Evolutionary conservation across 92 coral and sea anemone species (phyloP), one percentile per base, ranked within the genome.

Genomic region (Palythoa heliodiscus): DNA sequence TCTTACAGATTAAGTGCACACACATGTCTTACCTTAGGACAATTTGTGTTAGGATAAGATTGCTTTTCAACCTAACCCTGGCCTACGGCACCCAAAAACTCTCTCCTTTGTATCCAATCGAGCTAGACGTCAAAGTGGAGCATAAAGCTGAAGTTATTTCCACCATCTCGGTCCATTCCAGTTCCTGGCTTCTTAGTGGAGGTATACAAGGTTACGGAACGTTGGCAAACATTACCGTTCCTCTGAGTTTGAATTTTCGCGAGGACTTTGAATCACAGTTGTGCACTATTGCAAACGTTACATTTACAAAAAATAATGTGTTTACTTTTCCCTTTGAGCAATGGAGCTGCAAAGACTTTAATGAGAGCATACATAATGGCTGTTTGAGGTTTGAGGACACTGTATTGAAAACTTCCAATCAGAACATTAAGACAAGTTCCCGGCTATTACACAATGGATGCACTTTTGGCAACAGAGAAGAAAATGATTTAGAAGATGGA

Each of bases 351-450:
- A 63, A 52, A 25, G 53, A 80, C 22, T 50, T 48, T 16, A 11
- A 54, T 24, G 43, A 24, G 75, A 80, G 52, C 39, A 10, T 67
- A 20, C 13, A 48, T 15, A 17, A 48, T 14, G 60, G 58, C 2
- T 80, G 84, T 58, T 20, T 64, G 72, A 80, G 47, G 63, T 80
- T 63, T 64, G 74, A 80, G 74, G 84, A 80, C 63, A 64, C 48
- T 43, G 23, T 20, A 50, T 47, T 39, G 61, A 80, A 64, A 9
- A 57, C 61, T 22, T 50, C 11, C 14, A 47, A 11, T 43, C 23
- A 24, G 43, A 50, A 19, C 61, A 50, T 19, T 43, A 43, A 24
- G 25, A 66, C 38, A 60, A 52, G 2, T 23, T 22, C 84, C 35
- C 73, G 75, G 22, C 40, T 66, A 5, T 66, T 80, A 60, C 16